Conservation (phyloP, 2,797 vertebrate genomes). For the Enteromius treurensis region DNA sequence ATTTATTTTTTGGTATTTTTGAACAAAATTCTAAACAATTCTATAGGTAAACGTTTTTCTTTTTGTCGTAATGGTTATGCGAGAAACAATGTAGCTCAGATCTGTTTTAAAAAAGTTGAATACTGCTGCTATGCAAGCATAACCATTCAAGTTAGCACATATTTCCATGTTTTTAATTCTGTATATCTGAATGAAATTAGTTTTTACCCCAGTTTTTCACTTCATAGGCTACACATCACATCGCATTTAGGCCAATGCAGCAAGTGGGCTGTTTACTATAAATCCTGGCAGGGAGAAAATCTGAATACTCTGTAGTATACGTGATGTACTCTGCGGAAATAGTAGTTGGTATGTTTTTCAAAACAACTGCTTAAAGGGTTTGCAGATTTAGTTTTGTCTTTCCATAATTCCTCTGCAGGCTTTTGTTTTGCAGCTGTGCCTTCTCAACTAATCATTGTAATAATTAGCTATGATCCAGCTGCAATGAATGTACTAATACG, state of each 20-base stretch:
- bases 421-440: conserved; percentile 35
- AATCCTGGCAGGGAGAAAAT: background rate
- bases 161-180: background rate
- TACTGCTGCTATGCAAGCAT: background rate
- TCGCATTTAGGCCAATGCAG: background rate
- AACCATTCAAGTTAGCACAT: no score
- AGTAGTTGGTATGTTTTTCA: background rate
- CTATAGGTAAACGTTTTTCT: background rate
- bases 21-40: background rate
- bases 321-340: background rate
- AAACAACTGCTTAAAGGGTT: background rate
- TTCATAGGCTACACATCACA: background rate
- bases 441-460: conserved; percentile 7
- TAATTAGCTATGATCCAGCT: conserved; percentile 20
- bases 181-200: background rate
- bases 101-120: background rate
- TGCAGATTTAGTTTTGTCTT: background rate
- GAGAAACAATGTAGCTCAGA: background rate
- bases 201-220: background rate
- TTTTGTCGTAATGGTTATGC: background rate
- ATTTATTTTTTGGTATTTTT: background rate
- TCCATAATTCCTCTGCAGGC: background rate
- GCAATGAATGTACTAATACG: conserved; percentile 33
- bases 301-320: no score
- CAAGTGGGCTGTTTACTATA: background rate